Evolutionary conservation across 2,113 vertebrate species (phyloP), one percentile per base, ranked within the genome.

Genomic region (Albula goreensis): DNA sequence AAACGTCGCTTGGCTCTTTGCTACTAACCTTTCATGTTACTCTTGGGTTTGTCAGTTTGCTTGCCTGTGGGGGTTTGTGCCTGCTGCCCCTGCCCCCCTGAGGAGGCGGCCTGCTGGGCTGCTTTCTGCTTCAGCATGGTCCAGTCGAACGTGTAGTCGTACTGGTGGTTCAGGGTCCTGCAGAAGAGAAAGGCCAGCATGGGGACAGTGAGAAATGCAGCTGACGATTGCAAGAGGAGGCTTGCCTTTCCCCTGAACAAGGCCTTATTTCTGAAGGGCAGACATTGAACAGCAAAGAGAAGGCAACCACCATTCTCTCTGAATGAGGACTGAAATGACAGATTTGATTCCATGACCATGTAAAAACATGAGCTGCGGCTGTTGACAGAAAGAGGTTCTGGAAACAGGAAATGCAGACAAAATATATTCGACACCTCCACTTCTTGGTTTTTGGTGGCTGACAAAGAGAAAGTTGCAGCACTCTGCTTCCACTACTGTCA

Each of bases 11-110:
- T 98, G 97, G 98, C 96, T 98, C 97, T 99, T 99, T 97, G 98
- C 97, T 98, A 99, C 98, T 99, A 99, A 99, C 98, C 98, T 99
- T 99, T 99, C 98, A 99, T 97, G 98, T 99, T 99, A 99, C 97
- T 98, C 98, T 99, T 99, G 98, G 98, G 97, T 99, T 99, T 99
- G 97, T 99, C 98, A 99, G 98, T 99, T 99, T 99, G 98, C 98
- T 99, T 99, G 98, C 98, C 98, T 99, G 98, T 99, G 96, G 98
- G 98, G 96, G 98, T 99, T 97, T 98, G 98, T 96, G 97, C 98
- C 96, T 97, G 98, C 91, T 98, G 98, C 95, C 98, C 98, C 95
- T 99, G 98, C 95, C 97, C 97, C 97, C 98, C 99, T 93, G 98
- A 97, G 93, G 98, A 98, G 93, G 98, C 98, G 88, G 98, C 98